Evolutionary conservation across 2,113 vertebrate species (phyloP).

Genomic region (Callospermophilus lateralis): DNA sequence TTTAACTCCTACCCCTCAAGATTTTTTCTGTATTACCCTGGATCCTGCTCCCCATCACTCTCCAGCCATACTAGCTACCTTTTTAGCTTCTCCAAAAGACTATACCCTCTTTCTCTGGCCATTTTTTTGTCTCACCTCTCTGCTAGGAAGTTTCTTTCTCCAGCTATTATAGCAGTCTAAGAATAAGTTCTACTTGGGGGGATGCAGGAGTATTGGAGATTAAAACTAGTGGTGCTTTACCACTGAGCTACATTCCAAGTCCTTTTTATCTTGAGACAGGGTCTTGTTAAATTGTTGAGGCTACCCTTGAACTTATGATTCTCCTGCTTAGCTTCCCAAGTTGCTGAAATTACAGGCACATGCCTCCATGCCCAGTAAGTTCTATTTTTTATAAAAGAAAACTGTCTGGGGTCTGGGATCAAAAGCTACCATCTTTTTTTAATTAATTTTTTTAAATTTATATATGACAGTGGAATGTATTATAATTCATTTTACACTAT

Average conservation of each 20-base stretch:
- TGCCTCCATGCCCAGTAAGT: no score
- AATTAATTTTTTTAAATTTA: no score
- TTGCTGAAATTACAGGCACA: no score
- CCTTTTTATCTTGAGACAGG: no score
- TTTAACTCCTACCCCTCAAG: not conserved
- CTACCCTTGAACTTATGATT: no score
- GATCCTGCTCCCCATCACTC: not conserved
- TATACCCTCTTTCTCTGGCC: not conserved
- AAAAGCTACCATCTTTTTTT: not conserved
- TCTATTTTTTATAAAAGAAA: not conserved
- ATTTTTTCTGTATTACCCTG: not conserved
- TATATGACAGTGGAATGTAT: no score
- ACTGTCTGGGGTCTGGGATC: not conserved
- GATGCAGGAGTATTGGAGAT: no score
- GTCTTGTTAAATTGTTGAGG: no score
- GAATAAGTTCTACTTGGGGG: not conserved
- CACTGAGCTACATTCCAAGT: no score
- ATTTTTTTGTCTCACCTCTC: not conserved
- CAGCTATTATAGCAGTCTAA: not conserved
- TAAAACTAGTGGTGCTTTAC: no score
- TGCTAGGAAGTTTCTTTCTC: conserved; percentile 16
- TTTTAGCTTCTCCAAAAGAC: not conserved
- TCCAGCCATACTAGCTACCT: not conserved
- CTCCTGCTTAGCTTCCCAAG: no score
- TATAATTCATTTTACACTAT: no score